These are phyloP conservation scores for Cantharis lateralis DNA, from an alignment of 2,888 invertebrate genomes.

Conservation along the genomic window DNA sequence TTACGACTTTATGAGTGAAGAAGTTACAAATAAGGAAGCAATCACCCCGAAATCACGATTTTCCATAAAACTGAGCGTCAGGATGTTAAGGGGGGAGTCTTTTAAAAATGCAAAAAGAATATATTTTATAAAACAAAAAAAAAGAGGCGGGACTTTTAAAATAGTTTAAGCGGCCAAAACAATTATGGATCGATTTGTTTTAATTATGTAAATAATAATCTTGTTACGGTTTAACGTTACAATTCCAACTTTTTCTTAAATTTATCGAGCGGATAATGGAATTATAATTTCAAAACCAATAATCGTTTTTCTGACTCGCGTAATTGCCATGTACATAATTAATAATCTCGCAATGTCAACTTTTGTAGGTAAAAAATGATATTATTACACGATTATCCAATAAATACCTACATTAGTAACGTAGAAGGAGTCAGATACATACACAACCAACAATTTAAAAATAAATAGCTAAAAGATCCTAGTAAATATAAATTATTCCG, in stretches of 20 bases:
- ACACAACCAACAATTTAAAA: not conserved
- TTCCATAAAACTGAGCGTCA: too few relatives aligned
- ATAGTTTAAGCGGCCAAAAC: not conserved
- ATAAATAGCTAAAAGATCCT: not conserved
- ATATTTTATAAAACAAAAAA: not conserved
- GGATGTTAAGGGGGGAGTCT: too few relatives aligned
- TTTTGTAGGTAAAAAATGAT: not conserved
- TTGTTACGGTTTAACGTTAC: not conserved
- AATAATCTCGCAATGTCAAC: not conserved
- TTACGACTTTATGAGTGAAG: too few relatives aligned
- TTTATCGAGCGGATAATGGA: not conserved
- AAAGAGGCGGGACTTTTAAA: not conserved
- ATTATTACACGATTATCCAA: not conserved
- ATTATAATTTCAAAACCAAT: not conserved
- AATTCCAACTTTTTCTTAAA: not conserved
- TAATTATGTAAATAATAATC: not conserved
- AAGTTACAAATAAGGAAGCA: too few relatives aligned
- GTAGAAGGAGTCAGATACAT: not conserved
- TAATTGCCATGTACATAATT: not conserved
- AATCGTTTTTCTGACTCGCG: not conserved
- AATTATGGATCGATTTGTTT: not conserved
- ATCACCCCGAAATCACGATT: too few relatives aligned
- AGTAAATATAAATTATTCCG: conserved; percentile 3
- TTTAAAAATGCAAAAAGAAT: too few relatives aligned
- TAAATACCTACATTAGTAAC: not conserved